Conservation (phyloP, 2,888 invertebrate genomes). For the Drosophila paramelanica region DNA sequence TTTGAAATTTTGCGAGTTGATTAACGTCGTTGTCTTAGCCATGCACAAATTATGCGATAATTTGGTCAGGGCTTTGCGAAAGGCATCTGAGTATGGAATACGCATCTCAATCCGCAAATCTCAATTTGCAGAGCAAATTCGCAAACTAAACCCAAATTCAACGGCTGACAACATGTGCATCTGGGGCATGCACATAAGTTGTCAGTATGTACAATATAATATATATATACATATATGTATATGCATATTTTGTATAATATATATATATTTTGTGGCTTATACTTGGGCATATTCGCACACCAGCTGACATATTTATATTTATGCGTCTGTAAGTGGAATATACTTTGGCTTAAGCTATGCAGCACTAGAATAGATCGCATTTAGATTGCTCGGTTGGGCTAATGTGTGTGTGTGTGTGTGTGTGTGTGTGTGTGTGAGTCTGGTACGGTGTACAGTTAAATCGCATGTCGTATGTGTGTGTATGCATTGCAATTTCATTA, state of each 20-base stretch:
- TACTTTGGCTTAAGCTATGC: neutral
- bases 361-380: slow-evolving; percentile 3
- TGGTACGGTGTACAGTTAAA: slow-evolving; percentile 7
- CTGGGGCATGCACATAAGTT: neutral
- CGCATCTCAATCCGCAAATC: neutral
- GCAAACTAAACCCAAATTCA: slow-evolving; percentile 1
- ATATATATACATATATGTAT: neutral
- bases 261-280: neutral
- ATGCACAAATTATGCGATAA: neutral
- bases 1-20: neutral
- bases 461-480: slow-evolving; percentile 16
- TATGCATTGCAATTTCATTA: slow-evolving; percentile 63
- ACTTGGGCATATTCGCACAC: slow-evolving; percentile 1
- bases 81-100: neutral
- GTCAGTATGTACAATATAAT: neutral
- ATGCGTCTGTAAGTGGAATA: neutral
- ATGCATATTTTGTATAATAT: neutral
- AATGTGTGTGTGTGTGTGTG: neutral
- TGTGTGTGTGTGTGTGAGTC: too few relatives aligned
- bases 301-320: neutral
- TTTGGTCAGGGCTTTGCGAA: neutral
- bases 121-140: slow-evolving; percentile 1
- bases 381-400: neutral
- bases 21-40: neutral
- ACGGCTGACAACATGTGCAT: neutral